phyloP scores from a whole-genome alignment of 2,888 invertebrate species.

The Nyleta sp. region DNA sequence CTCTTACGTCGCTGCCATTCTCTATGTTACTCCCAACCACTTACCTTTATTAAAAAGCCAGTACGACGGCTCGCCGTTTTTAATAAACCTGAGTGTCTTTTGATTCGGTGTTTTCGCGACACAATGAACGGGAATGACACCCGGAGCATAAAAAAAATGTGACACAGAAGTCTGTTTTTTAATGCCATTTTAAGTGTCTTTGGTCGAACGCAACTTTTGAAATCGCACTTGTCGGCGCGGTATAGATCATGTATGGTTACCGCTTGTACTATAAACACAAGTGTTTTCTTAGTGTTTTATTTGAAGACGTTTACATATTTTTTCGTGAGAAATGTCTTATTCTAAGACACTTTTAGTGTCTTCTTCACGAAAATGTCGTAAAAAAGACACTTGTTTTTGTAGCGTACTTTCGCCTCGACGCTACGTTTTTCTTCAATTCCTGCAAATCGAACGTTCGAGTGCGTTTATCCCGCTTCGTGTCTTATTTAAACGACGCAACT shows the following conservation, averaged over 20 bases:
- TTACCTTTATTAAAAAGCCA: constrained; percentile 65
- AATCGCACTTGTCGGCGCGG: constrained; percentile 47
- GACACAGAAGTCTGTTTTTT: constrained; percentile 35
- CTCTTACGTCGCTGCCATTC: constrained; percentile 37
- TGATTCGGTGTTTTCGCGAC: constrained; percentile 59
- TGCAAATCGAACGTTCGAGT: too few relatives aligned
- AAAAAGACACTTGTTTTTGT: too few relatives aligned
- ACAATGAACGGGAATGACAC: constrained; percentile 54
- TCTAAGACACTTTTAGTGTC: too few relatives aligned
- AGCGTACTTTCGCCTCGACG: too few relatives aligned
- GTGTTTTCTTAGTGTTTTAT: too few relatives aligned
- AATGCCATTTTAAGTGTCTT: constrained; percentile 42
- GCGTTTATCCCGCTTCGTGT: too few relatives aligned
- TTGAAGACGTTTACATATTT: too few relatives aligned
- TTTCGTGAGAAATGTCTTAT: too few relatives aligned
- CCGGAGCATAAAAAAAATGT: constrained; percentile 36
- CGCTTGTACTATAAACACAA: too few relatives aligned
- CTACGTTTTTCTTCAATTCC: too few relatives aligned
- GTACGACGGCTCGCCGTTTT: constrained; percentile 55
- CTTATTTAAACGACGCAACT: background rate
- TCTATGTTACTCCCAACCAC: constrained; percentile 51
- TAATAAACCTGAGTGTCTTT: constrained; percentile 67
- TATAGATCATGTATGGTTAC: constrained; percentile 43
- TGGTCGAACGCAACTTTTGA: constrained; percentile 41
- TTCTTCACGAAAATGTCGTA: too few relatives aligned